Percentiles rank a stretch among this genome's conserved stretches.
Conservation (phyloP, 1,140 invertebrate genomes). For the Drosophila athabasca region DNA sequence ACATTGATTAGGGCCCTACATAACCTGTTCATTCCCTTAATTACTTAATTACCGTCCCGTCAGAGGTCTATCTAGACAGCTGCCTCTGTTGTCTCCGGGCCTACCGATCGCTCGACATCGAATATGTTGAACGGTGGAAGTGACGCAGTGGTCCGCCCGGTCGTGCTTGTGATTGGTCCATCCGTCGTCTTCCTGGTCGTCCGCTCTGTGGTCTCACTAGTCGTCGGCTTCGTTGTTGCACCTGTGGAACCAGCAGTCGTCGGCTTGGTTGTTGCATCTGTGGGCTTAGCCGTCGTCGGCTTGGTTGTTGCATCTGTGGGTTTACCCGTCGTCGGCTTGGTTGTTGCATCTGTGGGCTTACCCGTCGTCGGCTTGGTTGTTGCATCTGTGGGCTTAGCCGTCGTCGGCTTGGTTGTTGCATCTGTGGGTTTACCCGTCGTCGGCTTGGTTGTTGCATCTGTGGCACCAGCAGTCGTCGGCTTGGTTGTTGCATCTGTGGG, state of each 20-base stretch:
- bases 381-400: no score
- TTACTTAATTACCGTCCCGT: no score
- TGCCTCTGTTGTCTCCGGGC: no score
- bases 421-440: no score
- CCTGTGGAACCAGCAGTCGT: no score
- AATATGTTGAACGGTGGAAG: slow-evolving; percentile 48
- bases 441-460: no score
- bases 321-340: not conserved
- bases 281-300: not conserved
- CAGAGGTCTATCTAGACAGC: not conserved
- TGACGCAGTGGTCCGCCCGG: slow-evolving; percentile 10
- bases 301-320: not conserved
- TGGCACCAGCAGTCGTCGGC: no score
- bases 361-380: not conserved
- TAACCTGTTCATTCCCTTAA: no score
- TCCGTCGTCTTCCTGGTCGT: not conserved
- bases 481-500: no score
- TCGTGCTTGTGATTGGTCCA: not conserved
- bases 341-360: not conserved
- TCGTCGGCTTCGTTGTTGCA: not conserved
- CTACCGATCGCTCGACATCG: not conserved
- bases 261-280: not conserved
- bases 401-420: no score
- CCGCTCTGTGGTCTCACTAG: not conserved
- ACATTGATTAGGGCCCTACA: not conserved